Percentiles rank a stretch among this genome's conserved stretches.
Conservation (phyloP, 2,888 invertebrate species). For the Tenthredo livida region DNA sequence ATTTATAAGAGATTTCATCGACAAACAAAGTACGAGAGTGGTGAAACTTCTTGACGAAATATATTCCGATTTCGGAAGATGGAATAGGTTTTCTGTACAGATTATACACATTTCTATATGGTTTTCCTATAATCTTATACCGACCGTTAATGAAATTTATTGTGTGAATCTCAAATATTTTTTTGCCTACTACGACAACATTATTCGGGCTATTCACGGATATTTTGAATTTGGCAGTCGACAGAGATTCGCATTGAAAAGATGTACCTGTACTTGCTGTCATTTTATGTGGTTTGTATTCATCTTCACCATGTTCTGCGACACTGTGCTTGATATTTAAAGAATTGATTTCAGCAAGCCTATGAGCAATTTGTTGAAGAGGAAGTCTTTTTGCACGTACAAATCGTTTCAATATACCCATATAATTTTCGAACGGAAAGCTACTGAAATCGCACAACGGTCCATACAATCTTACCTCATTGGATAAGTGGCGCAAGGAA, state of each 20-base stretch:
- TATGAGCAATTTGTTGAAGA: conserved; percentile 32
- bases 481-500: conserved; percentile 19
- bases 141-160: conserved; percentile 15
- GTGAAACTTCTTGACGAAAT: conserved; percentile 28
- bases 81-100: conserved; percentile 10
- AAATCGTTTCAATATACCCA: conserved; percentile 17
- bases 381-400: conserved; percentile 2
- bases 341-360: conserved; percentile 12
- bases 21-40: neutral
- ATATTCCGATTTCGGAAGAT: conserved; percentile 15
- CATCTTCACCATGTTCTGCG: conserved; percentile 12
- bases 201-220: conserved; percentile 17
- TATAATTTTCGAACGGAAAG: neutral
- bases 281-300: conserved; percentile 19
- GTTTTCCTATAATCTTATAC: conserved; percentile 33
- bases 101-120: conserved; percentile 9
- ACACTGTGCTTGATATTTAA: neutral
- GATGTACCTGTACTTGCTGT: neutral
- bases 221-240: conserved; percentile 26
- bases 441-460: conserved; percentile 28
- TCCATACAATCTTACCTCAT: conserved; percentile 28
- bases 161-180: conserved; percentile 12
- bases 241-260: conserved; percentile 13
- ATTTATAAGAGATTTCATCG: conserved; percentile 33
- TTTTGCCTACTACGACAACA: conserved; percentile 31